Base-by-base conservation (phyloP, 64 coral and sea anemone genomes). In the Montipora sp. region DNA sequence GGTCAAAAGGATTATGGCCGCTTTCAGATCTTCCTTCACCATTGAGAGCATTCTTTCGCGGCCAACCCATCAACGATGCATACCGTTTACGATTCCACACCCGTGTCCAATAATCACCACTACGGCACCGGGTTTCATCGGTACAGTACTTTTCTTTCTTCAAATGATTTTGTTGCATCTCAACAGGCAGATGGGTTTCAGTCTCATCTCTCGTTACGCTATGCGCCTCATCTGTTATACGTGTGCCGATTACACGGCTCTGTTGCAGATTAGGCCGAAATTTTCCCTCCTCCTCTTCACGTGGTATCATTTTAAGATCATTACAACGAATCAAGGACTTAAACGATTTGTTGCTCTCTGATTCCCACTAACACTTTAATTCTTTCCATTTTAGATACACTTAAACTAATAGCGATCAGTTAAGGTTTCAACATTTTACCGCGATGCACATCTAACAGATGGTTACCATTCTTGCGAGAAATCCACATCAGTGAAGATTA, bases 31-130 rank as follows among this genome's bases (percentile, higher is more conserved):
- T 19, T 96, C 98, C 59, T 99, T 99, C 48, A 94, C 94, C 44
- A 99, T 99, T 83, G 98, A 99, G 69, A 99, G 93, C 74, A 99
- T 99, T 80, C 89, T 99, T 58, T 90, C 98, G 67, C 92, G 92
- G 23, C 98, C 98, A 18, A 99, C 98, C 2, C 96, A 99, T 66
- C 92, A 92, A 55, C 89, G 89, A 72, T 96, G 85, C 61, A 75
- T 90, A 50, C 98, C 98, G 9, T 99, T 81, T 75, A 67, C 91
- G 73, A 85, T 94, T 79, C 90, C 94, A 75, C 95, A 98, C 85
- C 92, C 95, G 83, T 94, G 88, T 74, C 79, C 95, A 72, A 92
- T 92, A 55, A 94, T 94, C 8, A 59, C 93, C 8, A 59, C 93
- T 3, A 61, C 79, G 19, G 90, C 95, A 15, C 95, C 92, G 12